Base-by-base conservation (phyloP, 1,140 invertebrate genomes). In the Heliothis virescens region DNA sequence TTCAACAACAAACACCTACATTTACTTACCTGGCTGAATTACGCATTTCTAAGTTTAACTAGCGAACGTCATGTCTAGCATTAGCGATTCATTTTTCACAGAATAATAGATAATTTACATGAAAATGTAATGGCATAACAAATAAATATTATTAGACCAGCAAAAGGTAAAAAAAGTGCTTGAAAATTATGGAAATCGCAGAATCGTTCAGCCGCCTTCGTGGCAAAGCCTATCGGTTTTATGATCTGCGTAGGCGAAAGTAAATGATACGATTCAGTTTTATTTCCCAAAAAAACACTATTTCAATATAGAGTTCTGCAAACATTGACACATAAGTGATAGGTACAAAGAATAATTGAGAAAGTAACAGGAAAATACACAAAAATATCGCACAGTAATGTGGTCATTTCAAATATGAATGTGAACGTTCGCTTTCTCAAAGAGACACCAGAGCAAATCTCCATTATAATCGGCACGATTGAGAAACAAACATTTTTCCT, bases 241-340 rank as follows among this genome's bases (percentile, higher is more conserved):
- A 71, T 71, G 48, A 71, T 71, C 67, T 26, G 48, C 21, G 67
- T 71, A 18, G 67, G 67, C 47, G 67, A 71, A 52, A 71, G 48
- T 71, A 71, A 53, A 21, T 53, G 48, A 71, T 71, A 53, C 48
- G 34, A 15, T 29, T 71, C 52, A 12, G 21, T 29, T 52, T 26
- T 53, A 29, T 21, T 48, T n/a, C 41, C 21, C 13, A 67, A 69
- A 52, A 69, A 21, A 52, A 29, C 26, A 9, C 47, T 11, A 16
- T 65, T 47, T n/a, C 34, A 41, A 65, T 47, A 65, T 11, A 16
- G n/a, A 67, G 48, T 48, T 41, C 62, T 41, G 9, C 34, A 41
- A 41, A 41, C 34, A 41, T 41, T 41, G 34, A 41, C 34, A 41
- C 9, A 5, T 41, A 41, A 41, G 34, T 41, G 9, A 41, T 41